phyloP scores from a whole-genome alignment of 2,113 vertebrate genomes.

The Syrrhaptes paradoxus region DNA sequence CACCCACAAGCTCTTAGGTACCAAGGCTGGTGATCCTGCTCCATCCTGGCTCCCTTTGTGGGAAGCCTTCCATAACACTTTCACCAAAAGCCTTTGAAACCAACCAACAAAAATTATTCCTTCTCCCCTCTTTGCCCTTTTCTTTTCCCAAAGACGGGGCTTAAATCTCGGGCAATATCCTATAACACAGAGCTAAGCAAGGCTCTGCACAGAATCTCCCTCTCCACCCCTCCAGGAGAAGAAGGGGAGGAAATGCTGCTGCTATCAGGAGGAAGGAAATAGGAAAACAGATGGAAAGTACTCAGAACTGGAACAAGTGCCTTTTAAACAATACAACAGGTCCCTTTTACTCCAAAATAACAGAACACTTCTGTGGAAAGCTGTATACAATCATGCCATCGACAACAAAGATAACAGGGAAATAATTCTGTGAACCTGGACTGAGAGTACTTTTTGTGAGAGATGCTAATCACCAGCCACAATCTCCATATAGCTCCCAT shows the following conservation, averaged over 20 bases:
- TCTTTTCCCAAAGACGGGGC: background rate
- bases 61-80: background rate
- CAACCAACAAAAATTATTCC: background rate
- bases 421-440: conserved; percentile 86
- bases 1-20: background rate
- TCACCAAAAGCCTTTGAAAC: background rate
- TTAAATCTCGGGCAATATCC: background rate
- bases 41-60: background rate
- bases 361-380: conserved; percentile 68
- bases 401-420: conserved; percentile 82
- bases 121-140: background rate
- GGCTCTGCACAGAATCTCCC: background rate
- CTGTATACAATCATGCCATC: conserved; percentile 74
- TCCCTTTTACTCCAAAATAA: conserved; percentile 70
- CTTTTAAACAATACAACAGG: conserved; percentile 77
- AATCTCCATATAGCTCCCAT: background rate
- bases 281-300: conserved; percentile 84
- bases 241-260: conserved; percentile 65
- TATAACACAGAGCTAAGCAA: background rate
- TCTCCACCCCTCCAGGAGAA: background rate
- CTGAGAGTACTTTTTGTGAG: background rate
- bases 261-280: conserved; percentile 82
- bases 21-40: background rate
- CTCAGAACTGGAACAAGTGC: conserved; percentile 75
- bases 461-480: background rate